Base-by-base conservation (phyloP, 2,888 invertebrate genomes). In the Melitaea athalia region DNA sequence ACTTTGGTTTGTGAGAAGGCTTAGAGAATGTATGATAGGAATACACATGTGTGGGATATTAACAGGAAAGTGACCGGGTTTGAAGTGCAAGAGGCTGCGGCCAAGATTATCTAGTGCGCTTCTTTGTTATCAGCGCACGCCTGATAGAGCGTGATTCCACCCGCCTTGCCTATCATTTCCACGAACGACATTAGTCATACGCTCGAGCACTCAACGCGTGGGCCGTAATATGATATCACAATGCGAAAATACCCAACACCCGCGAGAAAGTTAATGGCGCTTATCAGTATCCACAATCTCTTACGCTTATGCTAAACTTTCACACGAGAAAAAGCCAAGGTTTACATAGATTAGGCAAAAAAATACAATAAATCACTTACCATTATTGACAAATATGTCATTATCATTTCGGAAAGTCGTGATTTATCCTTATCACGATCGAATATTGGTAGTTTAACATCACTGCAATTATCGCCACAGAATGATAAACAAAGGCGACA, bases 401-500 rank as follows among this genome's bases (percentile, higher is more conserved):
- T 95, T 93, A 96, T 95, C 94, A 95, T 94, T 91, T 94, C 94
- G 93, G 94, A 93, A 85, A 94, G 94, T 83, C 93, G 94, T 83
- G 94, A 94, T 91, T 95, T 94, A 88, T 94, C 93, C 92, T 94
- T 95, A 93, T 95, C 95, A 93, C 95, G 95, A 91, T 95, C 95
- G 92, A 95, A 96, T 93, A 95, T 95, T 93, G 95, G 95, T 93
- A 95, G 94, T 93, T 94, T 95, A 93, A 94, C 94, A 94, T 96
- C 96, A 94, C 95, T 93, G 92, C 93, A 93, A 92, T 93, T 93
- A 93, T 93, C 93, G 91, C 95, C 94, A 93, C 94, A 94, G 89
- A 94, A 94, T 93, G 96, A 96, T 95, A 97, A 96, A 95, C 97
- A 97, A 95, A 97, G 96, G 94, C 97, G 96, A 96, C 97, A 97